phyloP scores from a whole-genome alignment of 1,140 invertebrate genomes.

The Marisa cornuarietis region DNA sequence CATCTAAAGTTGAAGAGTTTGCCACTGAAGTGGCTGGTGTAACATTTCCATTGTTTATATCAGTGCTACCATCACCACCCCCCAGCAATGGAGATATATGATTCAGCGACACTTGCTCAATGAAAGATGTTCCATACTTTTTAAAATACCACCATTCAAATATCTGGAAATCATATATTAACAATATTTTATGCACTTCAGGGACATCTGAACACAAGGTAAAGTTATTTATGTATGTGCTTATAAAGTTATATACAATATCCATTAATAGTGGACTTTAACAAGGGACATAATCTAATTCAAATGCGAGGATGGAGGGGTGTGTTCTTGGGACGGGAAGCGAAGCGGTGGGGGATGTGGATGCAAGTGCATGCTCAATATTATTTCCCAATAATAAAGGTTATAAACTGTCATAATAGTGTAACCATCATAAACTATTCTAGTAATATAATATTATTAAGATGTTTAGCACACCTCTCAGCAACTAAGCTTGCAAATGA shows the following conservation, averaged over 20 bases:
- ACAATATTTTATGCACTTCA: background rate
- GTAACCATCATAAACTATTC: too few species aligned
- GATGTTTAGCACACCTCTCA: too few species aligned
- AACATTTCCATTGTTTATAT: background rate
- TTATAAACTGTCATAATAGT: too few species aligned
- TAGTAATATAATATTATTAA: too few species aligned
- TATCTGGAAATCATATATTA: constrained; percentile 71
- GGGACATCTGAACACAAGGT: background rate
- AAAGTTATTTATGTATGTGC: background rate
- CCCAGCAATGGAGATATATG: constrained; percentile 94
- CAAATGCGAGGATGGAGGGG: too few species aligned
- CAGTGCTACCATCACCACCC: constrained; percentile 72
- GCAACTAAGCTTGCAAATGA: too few species aligned
- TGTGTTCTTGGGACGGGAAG: too few species aligned
- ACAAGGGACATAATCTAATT: too few species aligned
- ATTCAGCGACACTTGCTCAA: constrained; percentile 95
- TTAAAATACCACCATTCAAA: constrained; percentile 99
- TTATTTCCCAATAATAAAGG: too few species aligned
- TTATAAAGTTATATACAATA: background rate
- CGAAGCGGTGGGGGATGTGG: too few species aligned
- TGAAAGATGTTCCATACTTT: constrained; percentile 97
- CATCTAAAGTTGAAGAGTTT: constrained; percentile 16
- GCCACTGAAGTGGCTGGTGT: background rate
- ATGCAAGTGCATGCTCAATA: too few species aligned
- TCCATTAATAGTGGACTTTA: background rate